phyloP scores from a whole-genome alignment of 2,888 invertebrate species.

The Lingula anatina region DNA sequence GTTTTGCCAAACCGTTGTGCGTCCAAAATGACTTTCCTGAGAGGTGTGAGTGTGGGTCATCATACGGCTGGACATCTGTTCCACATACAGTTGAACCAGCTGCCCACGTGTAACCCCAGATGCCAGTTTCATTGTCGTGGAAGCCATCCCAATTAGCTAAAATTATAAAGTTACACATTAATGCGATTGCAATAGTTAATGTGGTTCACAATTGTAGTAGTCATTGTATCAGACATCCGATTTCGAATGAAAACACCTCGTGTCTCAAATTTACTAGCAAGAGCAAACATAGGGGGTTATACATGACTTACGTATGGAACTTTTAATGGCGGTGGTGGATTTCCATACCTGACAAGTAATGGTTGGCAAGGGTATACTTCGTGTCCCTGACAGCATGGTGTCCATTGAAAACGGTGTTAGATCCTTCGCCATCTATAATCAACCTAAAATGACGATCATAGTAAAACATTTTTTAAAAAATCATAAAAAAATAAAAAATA shows the following conservation, averaged over 20 bases:
- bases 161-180: conserved; percentile 4
- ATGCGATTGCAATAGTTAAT: no score
- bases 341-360: not conserved
- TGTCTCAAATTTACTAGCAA: not conserved
- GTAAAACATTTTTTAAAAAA: no score
- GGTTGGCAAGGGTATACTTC: no score
- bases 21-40: conserved; percentile 24
- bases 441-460: conserved; percentile 10
- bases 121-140: conserved; percentile 28
- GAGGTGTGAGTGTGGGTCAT: conserved; percentile 31
- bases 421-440: conserved; percentile 4
- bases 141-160: conserved; percentile 36
- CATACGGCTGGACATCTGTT: conserved; percentile 19
- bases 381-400: not conserved
- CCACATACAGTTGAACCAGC: conserved; percentile 18
- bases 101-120: conserved; percentile 21
- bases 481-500: no score
- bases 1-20: conserved; percentile 12
- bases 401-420: conserved; percentile 4
- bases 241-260: no score
- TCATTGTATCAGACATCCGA: no score
- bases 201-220: no score
- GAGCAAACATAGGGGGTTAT: not conserved
- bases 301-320: not conserved
- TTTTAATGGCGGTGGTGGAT: not conserved